phyloP scores from a whole-genome alignment of 2,888 invertebrate genomes.

The Octonoba sinensis region DNA sequence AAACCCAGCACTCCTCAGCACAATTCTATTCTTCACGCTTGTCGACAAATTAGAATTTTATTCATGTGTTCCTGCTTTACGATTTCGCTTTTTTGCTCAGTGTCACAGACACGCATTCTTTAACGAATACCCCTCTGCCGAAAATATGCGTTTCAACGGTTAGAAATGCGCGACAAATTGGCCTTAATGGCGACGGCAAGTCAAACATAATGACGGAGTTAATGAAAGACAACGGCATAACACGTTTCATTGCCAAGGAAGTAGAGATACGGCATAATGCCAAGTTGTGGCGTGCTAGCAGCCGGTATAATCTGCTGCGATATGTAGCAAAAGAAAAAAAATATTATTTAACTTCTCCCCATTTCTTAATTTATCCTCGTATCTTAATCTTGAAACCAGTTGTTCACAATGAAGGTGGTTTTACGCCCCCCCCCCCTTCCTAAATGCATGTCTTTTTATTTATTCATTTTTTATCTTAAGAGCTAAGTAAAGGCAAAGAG shows the following conservation, averaged over 20 bases:
- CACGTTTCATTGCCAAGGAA: constrained; percentile 28
- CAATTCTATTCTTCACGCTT: not conserved
- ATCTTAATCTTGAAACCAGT: no score
- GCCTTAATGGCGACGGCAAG: constrained; percentile 31
- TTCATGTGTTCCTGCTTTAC: constrained; percentile 20
- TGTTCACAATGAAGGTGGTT: no score
- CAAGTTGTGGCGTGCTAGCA: constrained; percentile 18
- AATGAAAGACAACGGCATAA: constrained; percentile 36
- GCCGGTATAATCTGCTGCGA: no score
- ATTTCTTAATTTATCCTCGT: no score
- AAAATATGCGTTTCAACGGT: constrained; percentile 9
- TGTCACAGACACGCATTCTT: constrained; percentile 2
- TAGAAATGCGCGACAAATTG: constrained; percentile 41
- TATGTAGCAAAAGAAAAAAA: no score
- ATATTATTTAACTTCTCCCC: no score
- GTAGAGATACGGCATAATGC: constrained; percentile 29
- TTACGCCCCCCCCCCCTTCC: no score
- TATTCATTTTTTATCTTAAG: no score
- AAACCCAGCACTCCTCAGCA: no score
- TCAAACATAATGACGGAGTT: constrained; percentile 36
- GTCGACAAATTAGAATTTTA: constrained; percentile 25
- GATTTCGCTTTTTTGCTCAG: constrained; percentile 5
- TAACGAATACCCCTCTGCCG: not conserved
- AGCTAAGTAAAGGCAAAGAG: no score
- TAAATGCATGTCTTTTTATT: no score